Conservation (phyloP, 2,888 invertebrate species). For the Beris chalybata region DNA sequence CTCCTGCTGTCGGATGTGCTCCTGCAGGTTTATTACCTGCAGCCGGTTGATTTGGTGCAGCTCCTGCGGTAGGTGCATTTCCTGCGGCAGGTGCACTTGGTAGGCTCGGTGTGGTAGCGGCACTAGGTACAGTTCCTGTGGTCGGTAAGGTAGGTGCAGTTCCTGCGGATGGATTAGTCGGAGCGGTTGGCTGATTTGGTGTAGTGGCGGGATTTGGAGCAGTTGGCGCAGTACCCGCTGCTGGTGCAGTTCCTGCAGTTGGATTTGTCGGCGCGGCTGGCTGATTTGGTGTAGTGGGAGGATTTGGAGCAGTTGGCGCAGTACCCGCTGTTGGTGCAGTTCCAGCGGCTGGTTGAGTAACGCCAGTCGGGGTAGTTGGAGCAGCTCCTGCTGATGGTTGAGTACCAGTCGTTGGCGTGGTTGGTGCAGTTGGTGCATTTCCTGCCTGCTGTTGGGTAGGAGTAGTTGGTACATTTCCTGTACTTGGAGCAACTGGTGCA, state of each 20-base stretch:
- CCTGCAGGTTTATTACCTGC: neutral
- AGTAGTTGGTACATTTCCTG: neutral
- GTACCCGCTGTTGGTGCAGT: neutral
- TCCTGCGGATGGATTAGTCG: too few species aligned
- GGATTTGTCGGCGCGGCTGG: slow-evolving; percentile 3
- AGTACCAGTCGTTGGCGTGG: neutral
- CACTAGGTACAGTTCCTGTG: neutral
- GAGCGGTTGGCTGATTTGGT: neutral
- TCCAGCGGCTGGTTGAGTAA: neutral
- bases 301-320: slow-evolving; percentile 8
- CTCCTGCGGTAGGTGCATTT: neutral
- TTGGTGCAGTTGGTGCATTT: neutral
- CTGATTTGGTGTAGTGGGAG: neutral
- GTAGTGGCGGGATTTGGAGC: neutral
- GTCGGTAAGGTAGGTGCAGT: neutral
- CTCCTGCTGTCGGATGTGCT: neutral
- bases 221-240: slow-evolving; percentile 1
- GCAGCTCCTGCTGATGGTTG: neutral
- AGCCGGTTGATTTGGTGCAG: neutral
- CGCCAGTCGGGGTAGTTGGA: neutral
- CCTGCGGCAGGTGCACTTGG: neutral
- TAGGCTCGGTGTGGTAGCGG: neutral
- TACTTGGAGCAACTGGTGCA: slow-evolving; percentile 1
- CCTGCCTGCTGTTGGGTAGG: neutral
- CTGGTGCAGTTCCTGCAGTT: neutral